These are phyloP conservation scores for Saimiri boliviensis DNA, from an alignment of 2,113 vertebrate species.

Conservation along the genomic window DNA sequence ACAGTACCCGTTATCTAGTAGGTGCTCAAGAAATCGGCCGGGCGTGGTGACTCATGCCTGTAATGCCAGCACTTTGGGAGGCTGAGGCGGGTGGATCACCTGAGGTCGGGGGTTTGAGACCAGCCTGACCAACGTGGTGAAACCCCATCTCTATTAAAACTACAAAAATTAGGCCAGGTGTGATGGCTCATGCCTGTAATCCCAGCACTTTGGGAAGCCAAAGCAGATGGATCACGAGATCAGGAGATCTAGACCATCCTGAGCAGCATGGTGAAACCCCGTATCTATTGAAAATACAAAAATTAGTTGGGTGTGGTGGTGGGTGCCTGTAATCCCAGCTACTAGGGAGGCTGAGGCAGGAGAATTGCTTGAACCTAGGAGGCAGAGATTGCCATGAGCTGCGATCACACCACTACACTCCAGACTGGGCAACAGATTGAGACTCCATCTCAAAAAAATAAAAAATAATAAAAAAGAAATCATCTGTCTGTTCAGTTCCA, in stretches of 20 bases:
- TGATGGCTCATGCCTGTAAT: too few relatives aligned
- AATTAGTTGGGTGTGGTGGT: too few relatives aligned
- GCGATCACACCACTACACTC: background rate
- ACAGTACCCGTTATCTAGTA: background rate
- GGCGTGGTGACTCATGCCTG: background rate
- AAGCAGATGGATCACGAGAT: too few relatives aligned
- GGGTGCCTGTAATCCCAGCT: background rate
- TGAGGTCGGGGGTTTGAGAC: too few relatives aligned
- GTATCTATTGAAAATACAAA: too few relatives aligned
- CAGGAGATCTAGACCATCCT: too few relatives aligned
- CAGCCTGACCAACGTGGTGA: too few relatives aligned
- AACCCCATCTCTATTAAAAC: too few relatives aligned
- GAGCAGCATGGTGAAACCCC: accelerated
- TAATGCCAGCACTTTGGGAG: background rate
- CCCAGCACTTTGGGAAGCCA: too few relatives aligned
- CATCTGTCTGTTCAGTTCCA: too few relatives aligned
- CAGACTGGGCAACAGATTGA: background rate
- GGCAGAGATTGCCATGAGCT: background rate
- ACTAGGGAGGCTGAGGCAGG: background rate
- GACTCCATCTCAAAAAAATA: background rate
- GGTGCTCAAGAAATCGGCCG: background rate
- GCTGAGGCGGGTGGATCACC: too few relatives aligned
- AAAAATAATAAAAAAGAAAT: background rate
- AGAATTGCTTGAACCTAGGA: background rate
- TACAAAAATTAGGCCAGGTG: too few relatives aligned